Percentiles rank a stretch among this genome's conserved stretches.
These are phyloP conservation scores for Drosophila lini DNA, from an alignment of 1,140 invertebrate genomes.

Conservation along the genomic window DNA sequence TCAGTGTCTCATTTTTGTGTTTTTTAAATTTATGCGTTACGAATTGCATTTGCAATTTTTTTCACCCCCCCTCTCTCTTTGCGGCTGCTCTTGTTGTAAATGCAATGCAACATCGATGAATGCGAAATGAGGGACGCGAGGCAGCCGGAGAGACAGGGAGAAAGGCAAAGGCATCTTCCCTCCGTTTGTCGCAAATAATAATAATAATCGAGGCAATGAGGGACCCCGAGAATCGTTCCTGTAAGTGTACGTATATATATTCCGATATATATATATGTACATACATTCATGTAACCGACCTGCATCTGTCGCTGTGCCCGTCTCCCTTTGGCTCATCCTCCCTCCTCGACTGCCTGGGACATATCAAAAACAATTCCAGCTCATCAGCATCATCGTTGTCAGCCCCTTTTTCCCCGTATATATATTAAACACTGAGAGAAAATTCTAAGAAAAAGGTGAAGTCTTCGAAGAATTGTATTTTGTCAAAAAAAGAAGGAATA, in stretches of 20 bases:
- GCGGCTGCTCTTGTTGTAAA: conserved; percentile 55
- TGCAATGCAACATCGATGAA: conserved; percentile 71
- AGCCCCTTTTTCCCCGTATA: conserved; percentile 46
- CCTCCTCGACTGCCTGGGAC: conserved; percentile 50
- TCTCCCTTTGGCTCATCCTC: conserved; percentile 31
- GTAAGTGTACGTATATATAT: conserved; percentile 25
- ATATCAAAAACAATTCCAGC: conserved; percentile 80
- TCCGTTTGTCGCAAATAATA: conserved; percentile 66
- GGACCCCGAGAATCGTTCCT: conserved; percentile 44
- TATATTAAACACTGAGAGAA: conserved; percentile 11
- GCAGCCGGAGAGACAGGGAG: conserved; percentile 8
- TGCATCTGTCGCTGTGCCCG: conserved; percentile 52
- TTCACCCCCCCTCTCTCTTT: conserved; percentile 8
- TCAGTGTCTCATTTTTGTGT: conserved; percentile 42
- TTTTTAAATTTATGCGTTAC: conserved; percentile 83
- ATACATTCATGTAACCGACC: conserved; percentile 52
- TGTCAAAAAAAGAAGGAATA: too few relatives aligned
- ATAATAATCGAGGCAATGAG: conserved; percentile 52
- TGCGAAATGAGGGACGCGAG: conserved; percentile 60
- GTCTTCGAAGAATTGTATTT: too few relatives aligned
- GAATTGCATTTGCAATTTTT: conserved; percentile 79
- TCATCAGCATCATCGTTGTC: conserved; percentile 79
- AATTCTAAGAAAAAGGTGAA: rapidly evolving
- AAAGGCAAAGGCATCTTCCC: conserved; percentile 33
- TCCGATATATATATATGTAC: conserved; percentile 17